Conservation (phyloP, 1,140 invertebrate species). For the Plodia interpunctella region DNA sequence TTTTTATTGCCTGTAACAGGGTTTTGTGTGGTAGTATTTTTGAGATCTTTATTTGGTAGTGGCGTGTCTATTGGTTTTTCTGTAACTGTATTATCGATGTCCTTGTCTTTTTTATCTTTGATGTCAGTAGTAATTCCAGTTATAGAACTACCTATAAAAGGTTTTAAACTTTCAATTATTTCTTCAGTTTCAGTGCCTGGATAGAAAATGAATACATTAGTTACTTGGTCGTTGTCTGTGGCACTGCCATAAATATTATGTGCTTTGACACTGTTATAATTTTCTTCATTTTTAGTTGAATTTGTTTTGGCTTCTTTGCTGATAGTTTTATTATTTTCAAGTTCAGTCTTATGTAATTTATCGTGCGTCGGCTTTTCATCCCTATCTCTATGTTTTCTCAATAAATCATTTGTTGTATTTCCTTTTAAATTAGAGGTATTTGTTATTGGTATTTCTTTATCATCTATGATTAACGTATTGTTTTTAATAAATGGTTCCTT, state of each 20-base stretch:
- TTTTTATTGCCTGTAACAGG: background rate
- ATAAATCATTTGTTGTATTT: background rate
- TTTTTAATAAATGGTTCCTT: background rate
- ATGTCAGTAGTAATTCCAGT: background rate
- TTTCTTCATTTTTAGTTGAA: background rate
- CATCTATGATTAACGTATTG: background rate
- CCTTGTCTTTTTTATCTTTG: slow-evolving; percentile 4
- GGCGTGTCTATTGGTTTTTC: too few relatives aligned
- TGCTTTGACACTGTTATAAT: slow-evolving; percentile 12
- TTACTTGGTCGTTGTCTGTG: slow-evolving; percentile 37
- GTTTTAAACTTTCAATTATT: slow-evolving; percentile 3
- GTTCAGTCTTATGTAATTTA: background rate
- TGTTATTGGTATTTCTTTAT: background rate
- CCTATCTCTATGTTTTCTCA: background rate
- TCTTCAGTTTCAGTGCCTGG: slow-evolving; percentile 16
- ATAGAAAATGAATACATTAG: slow-evolving; percentile 42
- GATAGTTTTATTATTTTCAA: background rate
- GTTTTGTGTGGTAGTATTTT: background rate
- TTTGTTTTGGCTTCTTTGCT: background rate
- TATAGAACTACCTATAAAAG: background rate
- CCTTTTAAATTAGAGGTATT: background rate
- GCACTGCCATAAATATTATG: slow-evolving; percentile 35
- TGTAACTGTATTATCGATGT: slow-evolving; percentile 4
- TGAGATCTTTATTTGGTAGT: background rate
- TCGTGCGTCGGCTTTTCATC: background rate